A percentile compares a stretch with the other conserved stretches of the same genome.
phyloP scores from a whole-genome alignment of 1,140 invertebrate genomes.

The Drosophila sproati region DNA sequence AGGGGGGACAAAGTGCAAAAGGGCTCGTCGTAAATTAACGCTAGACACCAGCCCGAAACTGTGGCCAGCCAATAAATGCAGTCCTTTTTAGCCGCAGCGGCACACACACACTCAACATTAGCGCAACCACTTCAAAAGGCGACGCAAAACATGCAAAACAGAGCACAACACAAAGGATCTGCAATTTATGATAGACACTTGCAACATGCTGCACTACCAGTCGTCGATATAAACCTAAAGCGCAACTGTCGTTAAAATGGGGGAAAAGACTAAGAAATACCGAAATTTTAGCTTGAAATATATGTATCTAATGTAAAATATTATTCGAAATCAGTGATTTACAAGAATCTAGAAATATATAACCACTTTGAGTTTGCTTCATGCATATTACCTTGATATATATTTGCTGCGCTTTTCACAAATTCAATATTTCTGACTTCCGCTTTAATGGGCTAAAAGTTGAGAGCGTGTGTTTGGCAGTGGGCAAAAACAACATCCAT shows the following conservation, averaged over 20 bases:
- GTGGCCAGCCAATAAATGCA: constrained; percentile 29
- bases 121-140: constrained; percentile 62
- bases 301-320: no score
- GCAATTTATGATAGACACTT: constrained; percentile 62
- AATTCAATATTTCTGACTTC: no score
- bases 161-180: constrained; percentile 58
- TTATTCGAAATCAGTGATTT: no score
- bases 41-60: constrained; percentile 44
- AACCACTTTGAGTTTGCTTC: no score
- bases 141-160: constrained; percentile 71
- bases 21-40: constrained; percentile 79
- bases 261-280: no score
- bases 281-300: no score
- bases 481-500: constrained; percentile 51
- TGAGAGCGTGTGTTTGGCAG: neutral
- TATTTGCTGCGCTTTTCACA: no score
- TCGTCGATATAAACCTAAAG: neutral
- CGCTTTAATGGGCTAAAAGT: neutral
- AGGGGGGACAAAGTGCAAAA: constrained; percentile 32
- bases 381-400: no score
- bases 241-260: neutral
- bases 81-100: constrained; percentile 10
- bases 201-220: neutral
- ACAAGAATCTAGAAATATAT: no score
- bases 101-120: constrained; percentile 52